Evolutionary conservation across 1,140 invertebrate genomes (phyloP), one percentile per base, ranked within the genome.

Genomic region (Uloborus diversus): DNA sequence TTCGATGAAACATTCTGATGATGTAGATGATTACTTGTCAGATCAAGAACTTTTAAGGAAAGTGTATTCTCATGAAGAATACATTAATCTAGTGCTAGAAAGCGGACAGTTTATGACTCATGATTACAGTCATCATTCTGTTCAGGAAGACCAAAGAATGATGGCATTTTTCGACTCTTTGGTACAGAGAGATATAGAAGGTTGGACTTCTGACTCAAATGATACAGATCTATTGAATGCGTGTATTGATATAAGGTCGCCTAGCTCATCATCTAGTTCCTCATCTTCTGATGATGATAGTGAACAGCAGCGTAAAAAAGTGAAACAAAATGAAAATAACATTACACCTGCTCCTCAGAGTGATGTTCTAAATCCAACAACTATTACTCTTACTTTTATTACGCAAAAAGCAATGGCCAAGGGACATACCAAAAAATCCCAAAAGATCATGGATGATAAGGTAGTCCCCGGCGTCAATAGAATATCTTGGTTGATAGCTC

Each of bases 161-260:
- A 94, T 98, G 92, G 96, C 96, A 25, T 97, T 97, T 86, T 98
- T 98, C 84, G 96, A 98, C 88, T 95, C 94, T 3, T 86, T 97
- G 1, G 93, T 81, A 32, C 95, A 97, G 86, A 89, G 93, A 23
- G 95, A 97, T 86, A 91, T 96, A 51, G 94, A 96, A 86, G 93
- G 86, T 0, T 82, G 81, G 82, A 85, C 83, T 5, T 83, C 82
- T 7, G 84, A 85, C 76, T 84, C 82, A 33, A 81, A 81, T 27
- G 64, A 66, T 56, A 70, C 59, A 37, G 81, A 82, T 17, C 27
- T 51, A 32, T 42, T 68, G 11, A 65, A 47, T 32, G 62, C 62
- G 17, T 70, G 69, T 42, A 66, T 20, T 32, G 49, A 76, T 51
- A 42, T 70, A 7, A 69, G 70, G 57, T 42, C 59, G n/a, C 37